Base-by-base conservation (phyloP, 2,888 invertebrate genomes). In the Heliconius cydno region DNA sequence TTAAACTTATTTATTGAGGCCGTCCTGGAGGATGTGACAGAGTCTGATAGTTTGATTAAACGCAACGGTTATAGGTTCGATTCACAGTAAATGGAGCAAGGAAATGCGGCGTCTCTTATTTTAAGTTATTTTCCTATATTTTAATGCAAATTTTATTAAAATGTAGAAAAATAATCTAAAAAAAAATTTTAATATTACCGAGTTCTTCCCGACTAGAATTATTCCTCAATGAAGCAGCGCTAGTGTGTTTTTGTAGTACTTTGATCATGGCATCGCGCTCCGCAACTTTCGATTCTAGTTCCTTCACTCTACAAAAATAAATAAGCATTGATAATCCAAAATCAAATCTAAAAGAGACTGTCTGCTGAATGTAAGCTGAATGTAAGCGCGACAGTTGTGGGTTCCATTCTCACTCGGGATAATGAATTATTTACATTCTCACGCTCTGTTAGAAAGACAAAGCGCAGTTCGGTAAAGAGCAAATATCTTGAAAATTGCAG, bases 221-320 rank as follows among this genome's bases (percentile, higher is more conserved):
- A 85, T 95, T 95, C 84, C 95, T 83, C 19, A 95, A 88, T 12
- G 95, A 96, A 68, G 96, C 96, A 80, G 96, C 95, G 86, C 97
- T 97, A 78, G 97, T 97, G 88, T 97, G 97, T 85, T 97, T 97
- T 92, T 98, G 98, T 67, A 98, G 95, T 34, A 98, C 98, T 85
- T 97, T 96, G 85, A 98, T 98, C 97, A 98, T 98, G 0, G 98
- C 98, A 89, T 98, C 98, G 79, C 97, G 96, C 90, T 98, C 98
- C 0, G 98, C 98, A 79, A 98, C 96, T 88, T 98, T 98, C 6
- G 98, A 98, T 91, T 98, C 98, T 82, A 98, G 92, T 90, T 98
- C 98, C 90, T 98, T 98, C 85, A 98, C 96, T 88, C 97, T 97
- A 76, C 13, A 80, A 74, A 30, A 52, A 66, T 73, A 68, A 30